phyloP scores from a whole-genome alignment of 2,888 invertebrate species.

The Ochlodes sylvanus region DNA sequence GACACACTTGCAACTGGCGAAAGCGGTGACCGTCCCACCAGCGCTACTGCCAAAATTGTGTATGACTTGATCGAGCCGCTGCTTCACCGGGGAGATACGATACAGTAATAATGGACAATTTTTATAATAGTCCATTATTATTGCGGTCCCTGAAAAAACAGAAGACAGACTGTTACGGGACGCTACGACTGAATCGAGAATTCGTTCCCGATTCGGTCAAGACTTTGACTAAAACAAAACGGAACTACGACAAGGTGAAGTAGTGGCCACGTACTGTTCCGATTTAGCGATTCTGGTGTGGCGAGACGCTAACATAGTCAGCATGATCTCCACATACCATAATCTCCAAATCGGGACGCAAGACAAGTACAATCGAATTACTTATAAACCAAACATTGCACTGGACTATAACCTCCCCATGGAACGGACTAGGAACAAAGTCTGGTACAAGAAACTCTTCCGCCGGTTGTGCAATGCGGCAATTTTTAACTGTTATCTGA shows the following conservation, averaged over 20 bases:
- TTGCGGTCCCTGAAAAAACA: constrained; percentile 42
- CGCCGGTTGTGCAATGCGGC: constrained; percentile 23
- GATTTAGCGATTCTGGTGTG: constrained; percentile 62
- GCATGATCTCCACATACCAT: constrained; percentile 45
- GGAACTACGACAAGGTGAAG: constrained; percentile 45
- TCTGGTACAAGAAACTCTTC: constrained; percentile 49
- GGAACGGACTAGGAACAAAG: constrained; percentile 40
- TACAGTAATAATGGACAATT: constrained; percentile 49
- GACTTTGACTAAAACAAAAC: constrained; percentile 42
- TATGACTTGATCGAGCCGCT: constrained; percentile 42
- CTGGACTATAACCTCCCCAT: constrained; percentile 48
- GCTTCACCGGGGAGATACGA: constrained; percentile 42
- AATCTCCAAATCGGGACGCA: constrained; percentile 23
- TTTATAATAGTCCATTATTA: constrained; percentile 51
- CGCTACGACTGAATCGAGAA: constrained; percentile 45
- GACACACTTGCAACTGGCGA: too few species aligned
- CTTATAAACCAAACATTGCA: constrained; percentile 41
- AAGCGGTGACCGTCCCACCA: constrained; percentile 39
- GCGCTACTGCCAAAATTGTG: constrained; percentile 44
- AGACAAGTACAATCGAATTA: constrained; percentile 32
- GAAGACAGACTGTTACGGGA: constrained; percentile 45
- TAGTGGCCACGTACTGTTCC: constrained; percentile 41
- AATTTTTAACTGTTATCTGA: constrained; percentile 38
- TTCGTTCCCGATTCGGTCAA: constrained; percentile 45
- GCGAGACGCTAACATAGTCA: constrained; percentile 48